Percentiles rank a stretch among this genome's conserved stretches.
These are phyloP conservation scores for Amazona guildingii DNA, from an alignment of 2,113 vertebrate species.

Conservation along the genomic window DNA sequence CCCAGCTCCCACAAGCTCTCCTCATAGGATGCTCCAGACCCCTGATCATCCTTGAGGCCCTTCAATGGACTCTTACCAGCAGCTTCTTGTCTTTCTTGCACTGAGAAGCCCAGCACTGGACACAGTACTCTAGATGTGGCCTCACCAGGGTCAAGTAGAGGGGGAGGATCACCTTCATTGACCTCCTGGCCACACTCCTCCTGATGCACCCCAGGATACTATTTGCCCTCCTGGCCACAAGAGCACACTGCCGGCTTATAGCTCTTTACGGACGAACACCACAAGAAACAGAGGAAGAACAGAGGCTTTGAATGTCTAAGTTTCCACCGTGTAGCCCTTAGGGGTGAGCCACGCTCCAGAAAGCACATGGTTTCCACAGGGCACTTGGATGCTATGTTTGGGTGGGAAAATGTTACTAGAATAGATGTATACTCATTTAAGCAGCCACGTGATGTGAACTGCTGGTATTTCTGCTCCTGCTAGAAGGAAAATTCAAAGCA, in stretches of 20 bases:
- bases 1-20: background rate
- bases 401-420: constrained; percentile 48
- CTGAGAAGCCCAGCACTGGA: background rate
- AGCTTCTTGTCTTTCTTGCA: background rate
- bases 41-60: background rate
- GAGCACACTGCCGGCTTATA: background rate
- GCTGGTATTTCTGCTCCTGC: background rate
- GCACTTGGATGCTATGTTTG: background rate
- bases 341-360: background rate
- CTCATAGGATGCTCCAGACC: background rate
- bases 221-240: background rate
- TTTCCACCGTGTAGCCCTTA: background rate
- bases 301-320: background rate
- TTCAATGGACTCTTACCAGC: background rate
- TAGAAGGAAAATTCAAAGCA: background rate
- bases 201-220: background rate
- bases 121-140: background rate
- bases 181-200: background rate
- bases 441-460: background rate
- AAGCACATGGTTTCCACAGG: background rate
- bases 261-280: background rate
- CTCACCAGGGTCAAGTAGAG: background rate
- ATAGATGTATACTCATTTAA: background rate
- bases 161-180: background rate
- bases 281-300: background rate